A percentile compares a stretch with the other conserved stretches of the same genome.
Evolutionary conservation across 92 coral and sea anemone species (phyloP).

Genomic region (Siderastrea radians): DNA sequence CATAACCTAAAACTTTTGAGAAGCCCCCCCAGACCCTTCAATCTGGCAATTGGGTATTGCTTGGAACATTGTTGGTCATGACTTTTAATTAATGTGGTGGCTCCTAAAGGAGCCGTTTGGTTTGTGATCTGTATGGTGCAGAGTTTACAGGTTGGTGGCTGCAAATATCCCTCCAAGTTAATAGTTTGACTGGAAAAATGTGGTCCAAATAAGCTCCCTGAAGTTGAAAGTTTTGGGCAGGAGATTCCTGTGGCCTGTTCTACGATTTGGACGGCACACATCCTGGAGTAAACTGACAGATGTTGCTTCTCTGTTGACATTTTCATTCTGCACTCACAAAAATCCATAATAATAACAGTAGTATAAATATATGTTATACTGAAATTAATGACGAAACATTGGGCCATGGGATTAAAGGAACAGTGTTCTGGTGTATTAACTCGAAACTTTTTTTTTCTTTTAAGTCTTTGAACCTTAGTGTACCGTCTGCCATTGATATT

Average conservation of each 20-base stretch:
- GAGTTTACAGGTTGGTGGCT: too few relatives aligned
- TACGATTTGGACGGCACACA: conserved; percentile 14
- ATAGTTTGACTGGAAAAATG: conserved; percentile 1
- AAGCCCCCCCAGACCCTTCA: too few relatives aligned
- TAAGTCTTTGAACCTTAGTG: background rate
- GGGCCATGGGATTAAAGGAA: background rate
- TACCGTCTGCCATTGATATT: too few relatives aligned
- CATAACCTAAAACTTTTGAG: too few relatives aligned
- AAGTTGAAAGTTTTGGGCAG: background rate
- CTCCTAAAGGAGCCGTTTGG: too few relatives aligned
- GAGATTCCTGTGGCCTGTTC: conserved; percentile 22
- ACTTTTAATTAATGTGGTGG: too few relatives aligned
- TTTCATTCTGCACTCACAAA: conserved; percentile 22
- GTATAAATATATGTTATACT: background rate
- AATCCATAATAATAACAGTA: background rate
- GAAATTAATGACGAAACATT: too few relatives aligned
- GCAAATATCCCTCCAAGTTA: background rate
- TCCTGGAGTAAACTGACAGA: conserved; percentile 17
- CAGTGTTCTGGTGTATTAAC: background rate
- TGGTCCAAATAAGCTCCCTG: conserved; percentile 11
- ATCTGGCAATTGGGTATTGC: too few relatives aligned
- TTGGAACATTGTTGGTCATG: too few relatives aligned
- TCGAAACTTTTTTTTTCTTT: background rate
- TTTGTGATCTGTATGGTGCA: too few relatives aligned
- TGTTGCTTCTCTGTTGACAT: conserved; percentile 10